These are phyloP conservation scores for Poecilobothrus nobilitatus DNA, from an alignment of 2,888 invertebrate species.

Conservation along the genomic window DNA sequence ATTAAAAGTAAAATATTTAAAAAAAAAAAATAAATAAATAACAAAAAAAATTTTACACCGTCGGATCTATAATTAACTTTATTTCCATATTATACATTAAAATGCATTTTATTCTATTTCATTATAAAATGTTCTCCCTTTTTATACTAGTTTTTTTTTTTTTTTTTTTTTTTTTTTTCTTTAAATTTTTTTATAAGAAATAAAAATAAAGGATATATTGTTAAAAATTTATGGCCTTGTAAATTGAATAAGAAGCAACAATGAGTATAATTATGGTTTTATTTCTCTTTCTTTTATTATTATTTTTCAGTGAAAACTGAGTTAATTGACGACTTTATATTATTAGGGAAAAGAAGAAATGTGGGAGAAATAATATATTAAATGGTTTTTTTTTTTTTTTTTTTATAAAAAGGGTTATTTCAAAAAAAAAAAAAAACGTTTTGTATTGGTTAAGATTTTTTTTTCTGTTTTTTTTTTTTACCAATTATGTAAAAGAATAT, in stretches of 20 bases:
- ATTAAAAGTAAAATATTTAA: background rate
- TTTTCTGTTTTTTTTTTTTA: too few species aligned
- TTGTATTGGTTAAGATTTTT: too few species aligned
- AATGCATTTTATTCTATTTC: background rate
- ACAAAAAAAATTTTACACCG: background rate
- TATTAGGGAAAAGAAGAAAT: too few species aligned
- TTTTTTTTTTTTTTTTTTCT: too few species aligned
- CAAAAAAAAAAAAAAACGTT: too few species aligned
- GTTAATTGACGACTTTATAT: background rate
- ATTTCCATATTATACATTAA: background rate
- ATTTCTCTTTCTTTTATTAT: too few species aligned
- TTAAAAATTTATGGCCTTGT: background rate
- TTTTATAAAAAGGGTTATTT: too few species aligned
- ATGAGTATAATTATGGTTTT: background rate
- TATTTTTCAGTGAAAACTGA: background rate
- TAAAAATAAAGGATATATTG: background rate
- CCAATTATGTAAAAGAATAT: too few species aligned
- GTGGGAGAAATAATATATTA: too few species aligned
- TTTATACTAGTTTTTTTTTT: too few species aligned
- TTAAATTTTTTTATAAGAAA: background rate
- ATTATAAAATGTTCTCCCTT: background rate
- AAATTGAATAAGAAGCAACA: background rate
- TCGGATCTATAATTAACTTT: slow-evolving; percentile 2
- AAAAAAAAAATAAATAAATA: background rate
- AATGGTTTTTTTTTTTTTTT: too few species aligned